Conservation (phyloP, 2,888 invertebrate species). For the Drosophila quinaria region DNA sequence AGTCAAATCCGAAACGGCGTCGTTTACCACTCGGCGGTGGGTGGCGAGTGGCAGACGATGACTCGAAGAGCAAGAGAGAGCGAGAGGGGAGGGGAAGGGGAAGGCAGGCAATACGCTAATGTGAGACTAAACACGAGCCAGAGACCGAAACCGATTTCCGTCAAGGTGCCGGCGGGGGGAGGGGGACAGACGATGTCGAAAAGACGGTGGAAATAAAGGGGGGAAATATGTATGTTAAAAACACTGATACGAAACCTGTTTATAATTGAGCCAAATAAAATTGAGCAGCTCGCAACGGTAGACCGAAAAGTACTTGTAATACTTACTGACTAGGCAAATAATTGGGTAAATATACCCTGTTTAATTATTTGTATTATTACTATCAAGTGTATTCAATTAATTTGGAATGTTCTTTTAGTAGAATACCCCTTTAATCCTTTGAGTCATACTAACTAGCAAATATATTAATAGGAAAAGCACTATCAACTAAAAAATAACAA, state of each 20-base stretch:
- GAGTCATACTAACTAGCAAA: not conserved
- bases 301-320: not conserved
- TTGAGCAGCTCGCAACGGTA: not conserved
- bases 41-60: not conserved
- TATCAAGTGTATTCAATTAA: not conserved
- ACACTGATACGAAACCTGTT: slow-evolving; percentile 36
- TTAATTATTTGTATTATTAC: not conserved
- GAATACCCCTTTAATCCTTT: not conserved
- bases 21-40: slow-evolving; percentile 63
- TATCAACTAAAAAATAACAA: not conserved
- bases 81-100: not conserved
- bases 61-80: no score
- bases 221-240: not conserved
- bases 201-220: slow-evolving; percentile 1
- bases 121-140: slow-evolving; percentile 75
- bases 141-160: slow-evolving; percentile 75
- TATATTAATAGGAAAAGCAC: not conserved
- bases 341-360: not conserved
- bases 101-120: slow-evolving; percentile 66
- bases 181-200: not conserved
- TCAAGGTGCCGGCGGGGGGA: slow-evolving; percentile 45
- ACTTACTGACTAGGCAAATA: slow-evolving; percentile 4
- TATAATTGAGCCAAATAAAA: not conserved
- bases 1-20: slow-evolving; percentile 59
- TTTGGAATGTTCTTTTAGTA: not conserved